Evolutionary conservation across 2,797 vertebrate genomes (phyloP), one percentile per base, ranked within the genome.

Genomic region (Eutrigla gurnardus): DNA sequence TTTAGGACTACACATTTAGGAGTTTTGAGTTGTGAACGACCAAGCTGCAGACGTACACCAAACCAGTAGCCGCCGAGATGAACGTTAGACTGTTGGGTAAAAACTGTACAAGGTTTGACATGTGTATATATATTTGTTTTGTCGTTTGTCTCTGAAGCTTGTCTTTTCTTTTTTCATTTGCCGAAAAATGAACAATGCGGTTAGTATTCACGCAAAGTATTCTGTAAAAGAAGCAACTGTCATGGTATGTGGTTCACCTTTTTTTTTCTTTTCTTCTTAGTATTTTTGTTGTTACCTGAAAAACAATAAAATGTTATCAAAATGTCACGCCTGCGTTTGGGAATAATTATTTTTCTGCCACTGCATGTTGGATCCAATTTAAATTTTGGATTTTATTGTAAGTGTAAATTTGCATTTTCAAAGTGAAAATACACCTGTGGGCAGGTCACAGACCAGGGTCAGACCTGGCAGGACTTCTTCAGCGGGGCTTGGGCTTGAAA

Each of bases 51-150:
- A 75, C 32, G 11, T 49, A 25, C 50, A 58, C 10, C 35, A 73
- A 47, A 70, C 18, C 45, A 58, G 1, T 80, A 70, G 39, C 60
- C 58, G 39, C 62, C 78, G 77, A 75, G 1, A 72, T 50, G n/a
- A 50, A 72, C 42, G 39, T 82, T 80, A 75, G 64, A 81, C 70
- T 35, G 65, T 75, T 78, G 14, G 10, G 4, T 54, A 68, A 60
- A 85, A 67, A 81, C 69, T 82, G 80, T 81, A 67, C 18, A 63
- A 73, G 64, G 50, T 75, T 82, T 81, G 70, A 78, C 75, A 65
- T 88, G 82, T 91, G 81, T 63, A 89, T 90, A 82, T 63, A 89
- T 90, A 87, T 75, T 84, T 83, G 33, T 70, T 89, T 82, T 81
- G 42, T 86, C 68, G 39, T 82, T 83, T 69, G 55, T 87, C 46